A percentile compares a stretch with the other conserved stretches of the same genome.
Evolutionary conservation across 2,113 vertebrate species (phyloP).

Genomic region (Alosa alosa): DNA sequence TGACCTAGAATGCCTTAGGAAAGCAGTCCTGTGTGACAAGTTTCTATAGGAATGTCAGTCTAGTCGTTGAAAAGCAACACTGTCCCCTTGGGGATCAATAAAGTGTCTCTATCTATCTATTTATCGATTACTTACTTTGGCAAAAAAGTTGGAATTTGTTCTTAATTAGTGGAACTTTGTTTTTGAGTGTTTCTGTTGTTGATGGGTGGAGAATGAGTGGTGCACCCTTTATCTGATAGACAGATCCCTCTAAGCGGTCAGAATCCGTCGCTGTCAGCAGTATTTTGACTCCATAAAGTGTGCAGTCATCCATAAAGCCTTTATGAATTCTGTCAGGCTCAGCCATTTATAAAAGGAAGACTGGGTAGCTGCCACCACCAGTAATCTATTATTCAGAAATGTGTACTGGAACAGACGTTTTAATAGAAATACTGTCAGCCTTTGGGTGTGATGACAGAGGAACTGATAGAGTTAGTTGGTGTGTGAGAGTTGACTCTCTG

Average conservation of each 20-base stretch:
- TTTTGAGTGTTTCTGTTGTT: background rate
- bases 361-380: slow-evolving; percentile 26
- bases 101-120: too few relatives aligned
- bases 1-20: background rate
- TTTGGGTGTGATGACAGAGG: background rate
- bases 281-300: slow-evolving; percentile 39
- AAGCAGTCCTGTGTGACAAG: background rate
- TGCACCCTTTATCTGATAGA: background rate
- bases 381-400: slow-evolving; percentile 40
- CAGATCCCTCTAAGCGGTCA: slow-evolving; percentile 30
- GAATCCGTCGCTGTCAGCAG: slow-evolving; percentile 35
- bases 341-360: slow-evolving; percentile 36
- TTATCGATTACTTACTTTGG: background rate
- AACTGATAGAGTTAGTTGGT: background rate
- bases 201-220: slow-evolving; percentile 18
- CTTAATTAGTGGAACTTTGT: slow-evolving; percentile 44
- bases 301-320: slow-evolving; percentile 39
- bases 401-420: slow-evolving; percentile 16
- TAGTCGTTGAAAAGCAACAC: background rate
- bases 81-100: background rate
- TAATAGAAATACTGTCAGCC: background rate
- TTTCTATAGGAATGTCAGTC: background rate
- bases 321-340: slow-evolving; percentile 41
- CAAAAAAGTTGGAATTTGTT: background rate
- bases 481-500: background rate